Conservation (phyloP, 2,797 vertebrate species). For the Notamacropus eugenii region DNA sequence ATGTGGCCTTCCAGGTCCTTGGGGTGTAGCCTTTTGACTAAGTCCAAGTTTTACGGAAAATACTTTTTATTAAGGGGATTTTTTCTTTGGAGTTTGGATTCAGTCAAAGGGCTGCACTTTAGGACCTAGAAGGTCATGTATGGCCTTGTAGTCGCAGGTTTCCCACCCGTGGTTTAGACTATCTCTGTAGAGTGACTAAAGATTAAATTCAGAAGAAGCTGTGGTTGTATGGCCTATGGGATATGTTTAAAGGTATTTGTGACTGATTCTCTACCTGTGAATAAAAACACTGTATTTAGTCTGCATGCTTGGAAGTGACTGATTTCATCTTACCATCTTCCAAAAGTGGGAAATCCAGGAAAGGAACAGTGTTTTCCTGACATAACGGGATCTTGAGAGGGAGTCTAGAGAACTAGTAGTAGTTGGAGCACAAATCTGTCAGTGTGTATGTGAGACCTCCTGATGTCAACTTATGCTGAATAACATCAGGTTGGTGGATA, state of each 20-base stretch:
- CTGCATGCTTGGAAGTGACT: background rate
- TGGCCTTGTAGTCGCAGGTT: too few species aligned
- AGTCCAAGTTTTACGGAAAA: too few species aligned
- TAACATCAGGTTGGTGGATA: background rate
- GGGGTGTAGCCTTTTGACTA: too few species aligned
- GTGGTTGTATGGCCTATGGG: background rate
- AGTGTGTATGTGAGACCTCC: background rate
- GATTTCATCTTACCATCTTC: background rate
- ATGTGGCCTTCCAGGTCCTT: too few species aligned
- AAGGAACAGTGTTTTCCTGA: background rate
- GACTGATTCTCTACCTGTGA: background rate
- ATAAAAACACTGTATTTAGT: background rate
- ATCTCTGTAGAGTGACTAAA: background rate
- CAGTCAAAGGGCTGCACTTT: too few species aligned
- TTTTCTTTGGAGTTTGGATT: too few species aligned
- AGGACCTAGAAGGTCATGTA: too few species aligned
- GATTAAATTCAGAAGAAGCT: background rate
- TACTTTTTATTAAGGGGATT: too few species aligned
- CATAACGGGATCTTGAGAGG: background rate
- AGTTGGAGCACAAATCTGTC: background rate
- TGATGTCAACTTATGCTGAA: background rate
- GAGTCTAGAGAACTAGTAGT: background rate
- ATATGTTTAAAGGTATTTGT: background rate
- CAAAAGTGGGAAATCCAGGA: background rate
- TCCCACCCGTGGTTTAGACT: background rate